Evolutionary conservation across 2,113 vertebrate genomes (phyloP).

Genomic region (Peromyscus polionotus): DNA sequence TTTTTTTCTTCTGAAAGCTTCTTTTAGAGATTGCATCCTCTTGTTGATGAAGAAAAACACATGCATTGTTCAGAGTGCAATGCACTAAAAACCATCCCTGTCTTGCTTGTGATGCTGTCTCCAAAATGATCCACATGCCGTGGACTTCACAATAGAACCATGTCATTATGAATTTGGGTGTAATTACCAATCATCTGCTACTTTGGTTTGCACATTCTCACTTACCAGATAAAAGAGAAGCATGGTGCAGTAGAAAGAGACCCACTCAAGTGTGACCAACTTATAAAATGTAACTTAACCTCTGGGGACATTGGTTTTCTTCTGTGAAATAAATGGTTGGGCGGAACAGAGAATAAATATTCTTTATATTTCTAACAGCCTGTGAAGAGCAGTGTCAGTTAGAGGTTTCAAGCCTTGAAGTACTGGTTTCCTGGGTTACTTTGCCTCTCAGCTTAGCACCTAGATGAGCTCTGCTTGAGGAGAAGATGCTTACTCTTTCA

Average conservation of each 20-base stretch:
- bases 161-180: neutral
- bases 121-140: neutral
- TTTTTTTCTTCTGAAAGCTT: constrained; percentile 14
- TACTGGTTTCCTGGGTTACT: constrained; percentile 27
- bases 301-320: neutral
- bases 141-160: neutral
- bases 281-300: neutral
- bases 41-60: constrained; percentile 48
- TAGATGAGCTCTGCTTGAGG: neutral
- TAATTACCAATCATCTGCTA: neutral
- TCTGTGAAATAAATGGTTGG: neutral
- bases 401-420: neutral
- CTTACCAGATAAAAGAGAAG: neutral
- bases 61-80: neutral
- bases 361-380: neutral
- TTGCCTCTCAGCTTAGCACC: neutral
- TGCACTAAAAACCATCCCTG: neutral
- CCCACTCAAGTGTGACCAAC: neutral
- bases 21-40: neutral
- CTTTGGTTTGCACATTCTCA: neutral
- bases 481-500: constrained; percentile 15
- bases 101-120: neutral
- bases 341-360: neutral
- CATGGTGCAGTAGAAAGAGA: neutral
- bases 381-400: neutral